Evolutionary conservation across 2,113 vertebrate species (phyloP), one percentile per base, ranked within the genome.

Genomic region (Acanthochromis polyacanthus): DNA sequence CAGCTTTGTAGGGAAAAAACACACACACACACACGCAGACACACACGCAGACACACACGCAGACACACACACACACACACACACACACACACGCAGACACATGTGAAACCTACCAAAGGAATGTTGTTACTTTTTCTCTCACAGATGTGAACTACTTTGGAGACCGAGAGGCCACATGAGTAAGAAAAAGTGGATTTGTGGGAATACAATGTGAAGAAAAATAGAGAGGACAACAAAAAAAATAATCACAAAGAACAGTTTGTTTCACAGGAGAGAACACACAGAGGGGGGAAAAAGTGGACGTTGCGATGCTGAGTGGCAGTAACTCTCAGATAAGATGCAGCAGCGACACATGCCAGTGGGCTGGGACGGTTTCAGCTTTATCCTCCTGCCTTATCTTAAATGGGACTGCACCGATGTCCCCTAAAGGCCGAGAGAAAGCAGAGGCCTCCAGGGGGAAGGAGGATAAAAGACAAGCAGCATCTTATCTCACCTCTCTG

Each of bases 311-410:
- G 3, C 17, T 16, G 70, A 77, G 60, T 57, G 75, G 64, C 68
- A 81, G 17, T 14, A 62, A 74, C 66, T 78, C 23, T 65, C 16
- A 74, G 80, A 85, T 82, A 85, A 85, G 75, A 74, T 53, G 71
- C 55, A 64, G 56, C 69, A 70, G 73, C 70, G 66, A 79, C 75
- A 81, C 58, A 83, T 12, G 61, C 43, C 65, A 75, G 46, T 71
- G 60, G 58, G 32, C 61, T 63, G 58, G 86, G 68, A 75, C 36
- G 55, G 81, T 78, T 86, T 59, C 23, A 51, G 59, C 87, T 86
- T 84, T 81, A 87, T 72, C 56, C 68, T 61, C 61, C 51, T 17
- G 23, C 85, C 82, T 90, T 75, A 85, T 90, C 87, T 90, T 71
- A 84, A 89, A 90, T 51, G 3, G 50, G 48, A 43, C 68, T 61